Conservation (phyloP, 1,140 invertebrate species). For the Neomicropteryx cornuta region DNA sequence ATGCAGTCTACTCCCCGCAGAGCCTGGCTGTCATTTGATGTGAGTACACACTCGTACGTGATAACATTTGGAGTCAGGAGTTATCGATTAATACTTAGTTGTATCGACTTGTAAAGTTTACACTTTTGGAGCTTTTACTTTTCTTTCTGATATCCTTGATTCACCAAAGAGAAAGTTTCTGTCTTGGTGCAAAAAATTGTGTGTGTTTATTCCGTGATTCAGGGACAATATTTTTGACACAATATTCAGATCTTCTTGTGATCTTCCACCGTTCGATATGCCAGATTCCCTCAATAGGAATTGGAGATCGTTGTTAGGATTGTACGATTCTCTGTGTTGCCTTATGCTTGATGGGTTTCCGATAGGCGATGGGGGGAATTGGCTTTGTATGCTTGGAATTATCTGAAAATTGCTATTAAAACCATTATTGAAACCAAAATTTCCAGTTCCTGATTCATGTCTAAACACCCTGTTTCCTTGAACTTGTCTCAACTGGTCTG, state of each 20-base stretch:
- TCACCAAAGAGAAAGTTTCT: conserved; percentile 5
- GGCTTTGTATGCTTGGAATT: conserved; percentile 20
- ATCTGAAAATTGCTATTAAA: conserved; percentile 23
- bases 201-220: conserved; percentile 45
- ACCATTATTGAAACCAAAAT: conserved; percentile 41
- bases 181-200: conserved; percentile 5
- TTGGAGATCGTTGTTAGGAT: conserved; percentile 47
- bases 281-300: conserved; percentile 51
- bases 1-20: no score
- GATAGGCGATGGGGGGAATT: conserved; percentile 20
- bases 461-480: conserved; percentile 33
- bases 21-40: no score
- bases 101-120: no score
- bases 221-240: conserved; percentile 67
- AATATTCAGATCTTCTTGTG: conserved; percentile 63
- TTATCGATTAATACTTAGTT: no score
- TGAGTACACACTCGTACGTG: no score
- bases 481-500: conserved; percentile 21
- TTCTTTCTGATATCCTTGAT: no score
- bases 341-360: conserved; percentile 24
- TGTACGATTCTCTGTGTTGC: no score
- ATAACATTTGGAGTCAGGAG: no score
- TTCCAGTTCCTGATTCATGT: conserved; percentile 37
- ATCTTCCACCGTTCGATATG: conserved; percentile 39
- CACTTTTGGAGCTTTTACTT: no score